Conservation (phyloP, 2,888 invertebrate species). For the Andrena flavipes region DNA sequence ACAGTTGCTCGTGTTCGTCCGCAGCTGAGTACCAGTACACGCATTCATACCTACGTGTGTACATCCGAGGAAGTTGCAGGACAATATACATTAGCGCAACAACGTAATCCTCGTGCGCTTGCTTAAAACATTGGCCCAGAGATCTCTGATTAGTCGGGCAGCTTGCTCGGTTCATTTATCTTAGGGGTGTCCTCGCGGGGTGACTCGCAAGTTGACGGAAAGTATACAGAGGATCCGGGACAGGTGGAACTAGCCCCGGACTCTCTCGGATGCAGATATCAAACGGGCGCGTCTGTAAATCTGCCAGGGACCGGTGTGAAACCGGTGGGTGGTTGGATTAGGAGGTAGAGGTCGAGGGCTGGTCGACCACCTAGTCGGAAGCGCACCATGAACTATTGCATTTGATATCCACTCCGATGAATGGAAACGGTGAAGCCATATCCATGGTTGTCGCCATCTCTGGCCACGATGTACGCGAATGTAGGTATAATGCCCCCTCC, state of each 20-base stretch:
- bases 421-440: slow-evolving; percentile 77
- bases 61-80: not conserved
- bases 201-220: slow-evolving; percentile 54
- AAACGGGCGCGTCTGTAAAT: slow-evolving; percentile 68
- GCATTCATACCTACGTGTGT: too few relatives aligned
- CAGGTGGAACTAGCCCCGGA: slow-evolving; percentile 61
- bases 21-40: too few relatives aligned
- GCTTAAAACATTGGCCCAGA: not conserved
- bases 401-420: slow-evolving; percentile 82
- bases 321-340: slow-evolving; percentile 69
- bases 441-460: slow-evolving; percentile 70
- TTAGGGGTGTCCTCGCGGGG: slow-evolving; percentile 7
- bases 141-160: slow-evolving; percentile 23
- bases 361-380: slow-evolving; percentile 77
- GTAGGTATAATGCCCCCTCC: slow-evolving; percentile 76
- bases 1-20: not conserved
- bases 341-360: slow-evolving; percentile 74
- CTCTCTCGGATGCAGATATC: slow-evolving; percentile 73
- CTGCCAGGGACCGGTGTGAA: slow-evolving; percentile 72
- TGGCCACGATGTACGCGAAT: slow-evolving; percentile 72
- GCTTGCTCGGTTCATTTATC: slow-evolving; percentile 43
- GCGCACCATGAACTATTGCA: slow-evolving; percentile 81
- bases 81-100: not conserved
- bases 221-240: slow-evolving; percentile 53
- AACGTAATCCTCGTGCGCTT: not conserved